phyloP scores from a whole-genome alignment of 1,140 invertebrate species.

The Micrasema longulum region DNA sequence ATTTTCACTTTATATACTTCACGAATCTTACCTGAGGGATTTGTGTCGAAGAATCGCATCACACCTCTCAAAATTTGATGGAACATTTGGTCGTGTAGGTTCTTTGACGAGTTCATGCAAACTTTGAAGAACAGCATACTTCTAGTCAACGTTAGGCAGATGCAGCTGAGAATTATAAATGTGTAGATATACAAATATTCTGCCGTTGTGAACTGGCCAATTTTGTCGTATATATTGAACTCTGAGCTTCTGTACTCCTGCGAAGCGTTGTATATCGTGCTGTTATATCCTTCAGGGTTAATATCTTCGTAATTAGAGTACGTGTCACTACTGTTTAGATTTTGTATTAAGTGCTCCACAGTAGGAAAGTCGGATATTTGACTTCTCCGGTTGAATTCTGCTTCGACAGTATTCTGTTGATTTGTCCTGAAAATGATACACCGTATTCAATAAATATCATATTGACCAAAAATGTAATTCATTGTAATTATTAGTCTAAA shows the following conservation, averaged over 20 bases:
- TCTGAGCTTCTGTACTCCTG: neutral
- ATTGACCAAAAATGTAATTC: too few relatives aligned
- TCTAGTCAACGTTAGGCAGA: constrained; percentile 70
- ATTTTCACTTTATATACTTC: too few relatives aligned
- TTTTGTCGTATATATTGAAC: constrained; percentile 62
- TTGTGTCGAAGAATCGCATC: constrained; percentile 89
- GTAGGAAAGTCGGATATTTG: neutral
- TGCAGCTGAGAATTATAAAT: constrained; percentile 62
- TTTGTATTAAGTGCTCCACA: neutral
- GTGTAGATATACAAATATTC: constrained; percentile 66
- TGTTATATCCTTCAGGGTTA: neutral
- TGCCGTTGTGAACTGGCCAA: constrained; percentile 62
- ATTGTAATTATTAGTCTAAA: too few relatives aligned
- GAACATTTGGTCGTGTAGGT: constrained; percentile 89
- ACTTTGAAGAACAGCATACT: constrained; percentile 81
- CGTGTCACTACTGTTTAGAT: constrained; percentile 5
- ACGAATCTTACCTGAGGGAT: constrained; percentile 80
- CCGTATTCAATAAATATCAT: neutral
- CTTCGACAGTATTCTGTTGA: constrained; percentile 25
- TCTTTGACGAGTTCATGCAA: constrained; percentile 83
- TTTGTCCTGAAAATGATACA: constrained; percentile 45
- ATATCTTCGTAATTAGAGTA: neutral
- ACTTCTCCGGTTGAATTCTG: neutral
- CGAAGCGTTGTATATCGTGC: neutral
- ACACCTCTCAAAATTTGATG: constrained; percentile 77